phyloP scores from a whole-genome alignment of 2,797 vertebrate genomes.

The Catamblyrhynchus diadema region DNA sequence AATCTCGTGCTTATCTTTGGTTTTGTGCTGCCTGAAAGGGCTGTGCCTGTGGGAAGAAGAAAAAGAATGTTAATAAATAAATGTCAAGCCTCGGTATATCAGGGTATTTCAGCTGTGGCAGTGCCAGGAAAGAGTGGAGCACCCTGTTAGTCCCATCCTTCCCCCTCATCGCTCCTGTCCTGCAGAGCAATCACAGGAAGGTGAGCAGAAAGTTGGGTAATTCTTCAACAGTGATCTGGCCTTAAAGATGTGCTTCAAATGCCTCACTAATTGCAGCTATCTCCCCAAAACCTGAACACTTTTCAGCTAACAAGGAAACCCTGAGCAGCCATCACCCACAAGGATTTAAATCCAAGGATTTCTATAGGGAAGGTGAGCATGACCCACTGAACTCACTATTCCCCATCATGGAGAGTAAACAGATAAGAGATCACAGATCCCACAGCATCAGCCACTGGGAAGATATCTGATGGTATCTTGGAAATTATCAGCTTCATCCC shows the following conservation, averaged over 20 bases:
- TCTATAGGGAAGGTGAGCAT: accelerated
- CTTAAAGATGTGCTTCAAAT: background rate
- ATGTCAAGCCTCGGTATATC: background rate
- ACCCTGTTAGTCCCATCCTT: background rate
- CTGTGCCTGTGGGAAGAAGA: constrained; percentile 83
- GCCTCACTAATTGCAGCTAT: background rate
- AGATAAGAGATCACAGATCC: background rate
- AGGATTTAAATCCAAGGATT: background rate
- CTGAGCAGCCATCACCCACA: background rate
- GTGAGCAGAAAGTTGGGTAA: background rate
- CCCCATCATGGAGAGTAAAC: background rate
- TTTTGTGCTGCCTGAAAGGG: constrained; percentile 98
- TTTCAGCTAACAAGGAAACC: background rate
- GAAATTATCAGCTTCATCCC: background rate
- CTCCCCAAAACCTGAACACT: background rate
- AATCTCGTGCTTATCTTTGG: constrained; percentile 99
- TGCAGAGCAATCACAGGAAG: background rate
- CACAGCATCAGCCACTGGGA: background rate
- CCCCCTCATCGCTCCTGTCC: background rate
- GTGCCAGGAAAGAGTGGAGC: background rate
- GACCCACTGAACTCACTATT: background rate
- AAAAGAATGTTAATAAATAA: background rate
- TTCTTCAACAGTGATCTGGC: background rate
- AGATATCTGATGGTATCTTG: background rate
- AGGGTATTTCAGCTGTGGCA: background rate